Conservation (phyloP, 2,797 vertebrate species). For the Enteromius paludinosus region DNA sequence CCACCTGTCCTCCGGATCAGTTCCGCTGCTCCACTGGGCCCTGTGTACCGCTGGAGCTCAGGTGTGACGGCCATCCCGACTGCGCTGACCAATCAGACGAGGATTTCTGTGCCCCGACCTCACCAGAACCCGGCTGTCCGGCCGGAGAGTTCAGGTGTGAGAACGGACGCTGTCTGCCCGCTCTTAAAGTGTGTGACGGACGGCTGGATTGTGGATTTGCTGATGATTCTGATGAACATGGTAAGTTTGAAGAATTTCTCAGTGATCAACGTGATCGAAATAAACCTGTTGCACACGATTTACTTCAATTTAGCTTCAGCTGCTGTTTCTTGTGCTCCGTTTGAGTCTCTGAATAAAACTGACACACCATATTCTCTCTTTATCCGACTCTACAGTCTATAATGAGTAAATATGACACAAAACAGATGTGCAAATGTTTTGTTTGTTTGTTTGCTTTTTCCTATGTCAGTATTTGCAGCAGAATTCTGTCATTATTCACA, state of each 20-base stretch:
- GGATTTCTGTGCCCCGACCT: slow-evolving; percentile 77
- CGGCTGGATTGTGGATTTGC: slow-evolving; percentile 81
- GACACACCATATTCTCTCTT: no score
- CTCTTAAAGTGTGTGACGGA: slow-evolving; percentile 75
- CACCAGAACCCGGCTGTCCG: slow-evolving; percentile 68
- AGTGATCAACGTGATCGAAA: not conserved
- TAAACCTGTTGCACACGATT: not conserved
- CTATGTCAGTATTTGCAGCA: not conserved
- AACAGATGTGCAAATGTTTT: no score
- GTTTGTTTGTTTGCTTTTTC: not conserved
- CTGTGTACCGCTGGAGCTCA: slow-evolving; percentile 80
- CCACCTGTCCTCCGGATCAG: slow-evolving; percentile 77
- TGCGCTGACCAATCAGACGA: slow-evolving; percentile 88
- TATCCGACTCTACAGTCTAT: no score
- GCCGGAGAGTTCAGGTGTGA: slow-evolving; percentile 79
- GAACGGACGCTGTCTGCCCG: slow-evolving; percentile 76
- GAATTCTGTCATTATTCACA: no score
- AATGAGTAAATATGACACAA: no score
- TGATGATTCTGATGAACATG: slow-evolving; percentile 81
- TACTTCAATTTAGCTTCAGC: not conserved
- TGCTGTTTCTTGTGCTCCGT: not conserved
- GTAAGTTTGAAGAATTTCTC: slow-evolving; percentile 58
- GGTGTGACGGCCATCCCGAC: slow-evolving; percentile 83
- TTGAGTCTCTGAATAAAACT: no score
- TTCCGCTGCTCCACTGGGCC: slow-evolving; percentile 81